Percentiles rank a stretch among this genome's conserved stretches.
Conservation (phyloP, 1,140 invertebrate genomes). For the Halyomorpha halys region DNA sequence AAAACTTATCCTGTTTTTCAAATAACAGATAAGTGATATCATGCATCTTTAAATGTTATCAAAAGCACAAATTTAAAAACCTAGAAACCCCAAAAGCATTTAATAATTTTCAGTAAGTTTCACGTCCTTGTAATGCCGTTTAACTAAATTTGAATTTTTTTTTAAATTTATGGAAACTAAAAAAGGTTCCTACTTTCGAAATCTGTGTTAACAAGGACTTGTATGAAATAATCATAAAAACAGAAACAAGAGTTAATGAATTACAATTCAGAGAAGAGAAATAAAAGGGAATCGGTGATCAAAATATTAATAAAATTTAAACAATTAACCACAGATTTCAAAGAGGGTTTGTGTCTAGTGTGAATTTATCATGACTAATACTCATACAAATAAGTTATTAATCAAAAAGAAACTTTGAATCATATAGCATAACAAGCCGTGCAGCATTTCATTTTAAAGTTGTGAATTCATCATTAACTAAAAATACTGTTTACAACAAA, state of each 20-base stretch:
- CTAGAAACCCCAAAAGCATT: conserved; percentile 1
- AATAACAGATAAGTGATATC: not conserved
- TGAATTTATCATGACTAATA: conserved; percentile 19
- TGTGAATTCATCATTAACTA: not conserved
- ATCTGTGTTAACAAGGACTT: not conserved
- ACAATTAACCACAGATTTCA: conserved; percentile 19
- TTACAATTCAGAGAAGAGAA: not conserved
- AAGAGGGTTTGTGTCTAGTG: not conserved
- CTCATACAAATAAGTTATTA: not conserved
- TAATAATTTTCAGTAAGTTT: not conserved
- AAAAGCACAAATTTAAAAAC: not conserved
- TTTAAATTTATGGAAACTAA: not conserved
- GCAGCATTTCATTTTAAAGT: conserved; percentile 8
- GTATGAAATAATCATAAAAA: not conserved
- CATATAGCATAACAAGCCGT: conserved; percentile 12
- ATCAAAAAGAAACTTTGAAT: not conserved
- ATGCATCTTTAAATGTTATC: conserved; percentile 13
- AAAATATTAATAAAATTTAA: conserved; percentile 8
- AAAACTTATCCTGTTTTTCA: not conserved
- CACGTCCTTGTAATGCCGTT: conserved; percentile 13
- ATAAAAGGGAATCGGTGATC: not conserved
- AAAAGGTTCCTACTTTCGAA: conserved; percentile 2
- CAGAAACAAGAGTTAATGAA: not conserved
- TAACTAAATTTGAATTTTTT: not conserved
- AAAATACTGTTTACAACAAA: conserved; percentile 8